A percentile compares a stretch with the other conserved stretches of the same genome.
Conservation (phyloP, 2,113 vertebrate species). For the Tenebrosternarchus preto region DNA sequence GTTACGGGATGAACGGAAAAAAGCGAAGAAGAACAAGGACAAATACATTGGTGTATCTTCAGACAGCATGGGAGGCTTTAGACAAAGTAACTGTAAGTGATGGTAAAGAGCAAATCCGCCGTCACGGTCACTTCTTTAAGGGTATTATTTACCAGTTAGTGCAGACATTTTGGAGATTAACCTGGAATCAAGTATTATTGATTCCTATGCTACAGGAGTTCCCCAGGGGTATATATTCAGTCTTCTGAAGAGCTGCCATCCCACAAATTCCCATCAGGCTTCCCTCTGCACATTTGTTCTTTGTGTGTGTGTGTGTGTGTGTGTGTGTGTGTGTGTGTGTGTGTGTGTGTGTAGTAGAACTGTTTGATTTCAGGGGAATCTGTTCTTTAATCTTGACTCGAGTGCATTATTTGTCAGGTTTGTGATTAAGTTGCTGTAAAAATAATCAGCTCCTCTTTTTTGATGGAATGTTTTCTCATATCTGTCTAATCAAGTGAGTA, state of each 20-base stretch:
- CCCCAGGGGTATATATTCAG: slow-evolving; percentile 1
- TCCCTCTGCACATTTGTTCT: slow-evolving; percentile 35
- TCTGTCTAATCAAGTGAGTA: slow-evolving; percentile 40
- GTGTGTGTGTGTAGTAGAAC: too few relatives aligned
- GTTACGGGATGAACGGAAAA: slow-evolving; percentile 94
- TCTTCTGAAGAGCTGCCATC: slow-evolving; percentile 17
- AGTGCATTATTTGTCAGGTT: slow-evolving; percentile 22
- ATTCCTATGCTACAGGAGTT: not conserved
- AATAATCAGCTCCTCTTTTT: slow-evolving; percentile 35
- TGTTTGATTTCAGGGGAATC: slow-evolving; percentile 37
- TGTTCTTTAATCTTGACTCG: slow-evolving; percentile 36
- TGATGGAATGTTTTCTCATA: slow-evolving; percentile 37
- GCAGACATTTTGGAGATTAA: slow-evolving; percentile 13
- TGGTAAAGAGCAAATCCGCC: not conserved
- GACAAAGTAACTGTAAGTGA: slow-evolving; percentile 84
- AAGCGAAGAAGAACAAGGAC: slow-evolving; percentile 99
- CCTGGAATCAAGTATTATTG: not conserved
- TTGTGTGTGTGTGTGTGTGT: too few relatives aligned
- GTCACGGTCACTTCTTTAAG: slow-evolving; percentile 14
- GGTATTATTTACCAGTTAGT: slow-evolving; percentile 10
- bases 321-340: too few relatives aligned
- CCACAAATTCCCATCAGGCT: slow-evolving; percentile 27
- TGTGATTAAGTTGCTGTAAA: slow-evolving; percentile 46
- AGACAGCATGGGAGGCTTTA: slow-evolving; percentile 86
- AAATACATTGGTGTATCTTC: slow-evolving; percentile 98